These are phyloP conservation scores for Drosophila arawakana DNA, from an alignment of 1,140 invertebrate genomes.

Conservation along the genomic window DNA sequence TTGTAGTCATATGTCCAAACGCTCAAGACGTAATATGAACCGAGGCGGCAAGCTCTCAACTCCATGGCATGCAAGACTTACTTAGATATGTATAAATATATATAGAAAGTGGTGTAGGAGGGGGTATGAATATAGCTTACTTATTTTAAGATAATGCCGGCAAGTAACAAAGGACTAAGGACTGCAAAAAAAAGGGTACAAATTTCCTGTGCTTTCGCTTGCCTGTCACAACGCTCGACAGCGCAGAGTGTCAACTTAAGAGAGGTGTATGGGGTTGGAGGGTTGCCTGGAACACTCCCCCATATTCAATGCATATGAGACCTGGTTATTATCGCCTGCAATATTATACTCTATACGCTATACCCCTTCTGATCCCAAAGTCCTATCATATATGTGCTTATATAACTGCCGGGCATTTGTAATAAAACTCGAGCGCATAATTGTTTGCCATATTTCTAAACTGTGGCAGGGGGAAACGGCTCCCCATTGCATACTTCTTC, in stretches of 20 bases:
- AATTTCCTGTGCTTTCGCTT: slow-evolving; percentile 75
- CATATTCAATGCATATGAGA: slow-evolving; percentile 57
- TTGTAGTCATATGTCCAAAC: slow-evolving; percentile 69
- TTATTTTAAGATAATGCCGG: slow-evolving; percentile 79
- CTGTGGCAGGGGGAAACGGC: slow-evolving; percentile 44
- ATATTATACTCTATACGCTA: slow-evolving; percentile 42
- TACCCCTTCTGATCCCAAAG: neutral
- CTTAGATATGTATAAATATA: slow-evolving; percentile 12
- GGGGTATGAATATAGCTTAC: slow-evolving; percentile 57
- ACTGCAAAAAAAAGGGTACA: slow-evolving; percentile 66
- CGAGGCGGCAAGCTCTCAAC: slow-evolving; percentile 28
- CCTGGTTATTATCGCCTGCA: slow-evolving; percentile 79
- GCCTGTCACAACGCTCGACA: slow-evolving; percentile 59
- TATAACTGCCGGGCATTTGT: slow-evolving; percentile 81
- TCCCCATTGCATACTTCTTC: slow-evolving; percentile 54
- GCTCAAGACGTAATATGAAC: slow-evolving; percentile 75
- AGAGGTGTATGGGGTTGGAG: slow-evolving; percentile 2
- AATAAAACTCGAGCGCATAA: slow-evolving; percentile 81
- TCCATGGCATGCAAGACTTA: slow-evolving; percentile 57
- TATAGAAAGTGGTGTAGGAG: neutral
- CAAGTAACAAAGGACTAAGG: slow-evolving; percentile 52
- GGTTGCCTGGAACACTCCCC: neutral
- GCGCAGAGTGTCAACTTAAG: slow-evolving; percentile 44
- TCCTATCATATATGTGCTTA: slow-evolving; percentile 40
- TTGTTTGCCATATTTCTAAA: slow-evolving; percentile 79